Conservation (phyloP, 2,797 vertebrate species). For the Mionectes olivaceus region DNA sequence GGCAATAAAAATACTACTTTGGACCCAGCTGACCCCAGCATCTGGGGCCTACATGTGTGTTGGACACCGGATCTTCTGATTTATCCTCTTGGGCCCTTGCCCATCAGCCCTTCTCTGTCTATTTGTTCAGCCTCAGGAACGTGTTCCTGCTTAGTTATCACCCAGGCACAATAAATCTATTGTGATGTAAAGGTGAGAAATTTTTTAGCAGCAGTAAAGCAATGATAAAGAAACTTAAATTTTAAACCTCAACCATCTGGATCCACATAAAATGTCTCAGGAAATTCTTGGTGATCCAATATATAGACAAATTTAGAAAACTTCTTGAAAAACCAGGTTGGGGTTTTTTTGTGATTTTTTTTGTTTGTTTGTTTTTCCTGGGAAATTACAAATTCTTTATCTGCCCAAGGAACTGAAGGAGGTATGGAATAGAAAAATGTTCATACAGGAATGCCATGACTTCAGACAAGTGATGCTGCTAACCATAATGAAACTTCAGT, state of each 20-base stretch:
- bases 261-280: neutral
- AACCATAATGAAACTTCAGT: neutral
- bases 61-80: neutral
- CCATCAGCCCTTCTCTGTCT: neutral
- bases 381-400: neutral
- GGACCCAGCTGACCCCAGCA: neutral
- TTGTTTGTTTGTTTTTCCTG: neutral
- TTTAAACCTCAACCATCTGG: neutral
- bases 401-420: neutral
- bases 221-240: neutral
- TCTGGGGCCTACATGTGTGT: neutral
- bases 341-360: too few relatives aligned
- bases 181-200: neutral
- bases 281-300: neutral
- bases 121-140: neutral
- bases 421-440: neutral
- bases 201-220: neutral
- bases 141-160: neutral
- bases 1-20: neutral
- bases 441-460: neutral
- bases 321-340: neutral
- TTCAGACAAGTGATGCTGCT: neutral
- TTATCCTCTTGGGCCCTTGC: neutral
- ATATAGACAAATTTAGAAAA: neutral
- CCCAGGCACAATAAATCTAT: rapidly evolving